These are phyloP conservation scores for Salvelinus sp. DNA, from an alignment of 2,113 vertebrate genomes.

Conservation along the genomic window DNA sequence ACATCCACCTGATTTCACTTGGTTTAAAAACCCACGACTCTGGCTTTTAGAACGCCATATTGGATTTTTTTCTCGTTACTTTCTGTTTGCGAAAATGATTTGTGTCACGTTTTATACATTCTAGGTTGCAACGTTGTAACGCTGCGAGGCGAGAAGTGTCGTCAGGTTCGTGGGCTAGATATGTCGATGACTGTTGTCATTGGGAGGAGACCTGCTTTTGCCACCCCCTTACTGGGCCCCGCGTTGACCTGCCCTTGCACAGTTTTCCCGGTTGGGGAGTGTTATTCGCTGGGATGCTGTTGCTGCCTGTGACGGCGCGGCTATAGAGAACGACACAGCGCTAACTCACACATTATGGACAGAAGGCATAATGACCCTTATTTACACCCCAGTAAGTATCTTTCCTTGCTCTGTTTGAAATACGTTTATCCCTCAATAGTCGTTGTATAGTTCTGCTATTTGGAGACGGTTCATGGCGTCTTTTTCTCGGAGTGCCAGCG, in stretches of 20 bases:
- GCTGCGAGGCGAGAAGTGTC: conserved; percentile 41
- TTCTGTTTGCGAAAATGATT: background rate
- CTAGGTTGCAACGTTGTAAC: conserved; percentile 43
- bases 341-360: conserved; percentile 70
- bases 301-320: conserved; percentile 49
- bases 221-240: conserved; percentile 73
- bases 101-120: conserved; percentile 13
- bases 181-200: conserved; percentile 70
- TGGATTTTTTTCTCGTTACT: background rate
- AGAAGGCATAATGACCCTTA: conserved; percentile 67
- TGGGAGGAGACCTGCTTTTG: conserved; percentile 65
- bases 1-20: conserved; percentile 2
- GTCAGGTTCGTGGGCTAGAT: conserved; percentile 57
- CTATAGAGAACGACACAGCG: conserved; percentile 60
- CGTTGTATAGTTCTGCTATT: conserved; percentile 37
- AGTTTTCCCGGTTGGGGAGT: conserved; percentile 62
- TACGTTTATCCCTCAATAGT: background rate
- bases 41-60: conserved; percentile 8
- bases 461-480: conserved; percentile 56
- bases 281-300: conserved; percentile 74
- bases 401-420: background rate
- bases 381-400: conserved; percentile 75
- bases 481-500: conserved; percentile 11
- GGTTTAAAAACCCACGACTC: background rate
- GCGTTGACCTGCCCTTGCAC: conserved; percentile 57